Evolutionary conservation across 30 jellyfish, hydroid and myxozoan genomes (phyloP).

Genomic region (Pelagia noctiluca): DNA sequence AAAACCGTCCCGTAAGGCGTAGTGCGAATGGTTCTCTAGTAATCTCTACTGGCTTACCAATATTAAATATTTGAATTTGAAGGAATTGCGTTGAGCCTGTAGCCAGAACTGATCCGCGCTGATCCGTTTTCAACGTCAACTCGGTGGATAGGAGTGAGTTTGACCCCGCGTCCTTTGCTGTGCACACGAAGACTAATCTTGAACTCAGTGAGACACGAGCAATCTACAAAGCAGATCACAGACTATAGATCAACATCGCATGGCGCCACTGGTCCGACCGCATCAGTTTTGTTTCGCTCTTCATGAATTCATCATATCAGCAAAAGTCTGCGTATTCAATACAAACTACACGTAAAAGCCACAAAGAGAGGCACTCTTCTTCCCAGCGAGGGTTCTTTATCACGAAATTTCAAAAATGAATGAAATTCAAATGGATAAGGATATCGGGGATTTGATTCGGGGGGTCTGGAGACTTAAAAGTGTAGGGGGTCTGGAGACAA

Average conservation of each 20-base stretch:
- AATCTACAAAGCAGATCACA: constrained; percentile 58
- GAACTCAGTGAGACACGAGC: constrained; percentile 48
- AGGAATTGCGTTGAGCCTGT: neutral
- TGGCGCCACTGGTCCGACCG: constrained; percentile 76
- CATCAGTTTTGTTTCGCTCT: constrained; percentile 51
- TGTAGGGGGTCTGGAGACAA: too few relatives aligned
- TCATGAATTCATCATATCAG: constrained; percentile 51
- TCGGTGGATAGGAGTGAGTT: neutral
- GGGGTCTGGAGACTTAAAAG: too few relatives aligned
- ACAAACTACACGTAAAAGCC: constrained; percentile 5
- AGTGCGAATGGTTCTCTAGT: too few relatives aligned
- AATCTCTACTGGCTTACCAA: constrained; percentile 11
- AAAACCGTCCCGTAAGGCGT: too few relatives aligned
- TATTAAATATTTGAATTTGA: constrained; percentile 7
- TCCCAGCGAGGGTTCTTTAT: too few relatives aligned
- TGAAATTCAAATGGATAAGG: too few relatives aligned
- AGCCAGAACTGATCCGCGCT: neutral
- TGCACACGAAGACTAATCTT: neutral
- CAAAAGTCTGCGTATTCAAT: constrained; percentile 42
- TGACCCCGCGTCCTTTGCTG: constrained; percentile 1
- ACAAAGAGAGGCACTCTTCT: too few relatives aligned
- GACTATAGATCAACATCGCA: constrained; percentile 65
- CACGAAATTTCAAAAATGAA: too few relatives aligned
- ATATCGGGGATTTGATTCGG: too few relatives aligned
- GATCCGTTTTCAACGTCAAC: neutral